These are phyloP conservation scores for Hartigia nigra DNA, from an alignment of 2,888 invertebrate species.

Conservation along the genomic window DNA sequence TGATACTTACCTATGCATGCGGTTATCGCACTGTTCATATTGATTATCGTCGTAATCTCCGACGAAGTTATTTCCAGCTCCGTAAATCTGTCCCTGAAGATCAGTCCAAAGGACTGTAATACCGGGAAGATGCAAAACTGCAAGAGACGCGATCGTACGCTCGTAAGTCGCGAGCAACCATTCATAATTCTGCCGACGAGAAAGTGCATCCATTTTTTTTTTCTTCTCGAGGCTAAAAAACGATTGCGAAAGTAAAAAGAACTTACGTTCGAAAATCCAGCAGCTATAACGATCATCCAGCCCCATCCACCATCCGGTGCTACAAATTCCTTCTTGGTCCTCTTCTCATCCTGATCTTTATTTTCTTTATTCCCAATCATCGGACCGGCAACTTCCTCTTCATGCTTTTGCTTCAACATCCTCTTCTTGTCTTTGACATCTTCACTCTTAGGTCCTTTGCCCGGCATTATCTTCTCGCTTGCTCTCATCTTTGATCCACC, in stretches of 20 bases:
- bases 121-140: slow-evolving; percentile 77
- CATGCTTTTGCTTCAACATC: not conserved
- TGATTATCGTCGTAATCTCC: slow-evolving; percentile 78
- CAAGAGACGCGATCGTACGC: slow-evolving; percentile 43
- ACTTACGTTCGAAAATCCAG: slow-evolving; percentile 80
- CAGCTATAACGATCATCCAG: slow-evolving; percentile 79
- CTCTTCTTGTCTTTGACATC: not conserved
- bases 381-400: not conserved
- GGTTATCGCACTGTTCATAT: slow-evolving; percentile 77
- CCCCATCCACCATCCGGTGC: slow-evolving; percentile 85
- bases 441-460: not conserved
- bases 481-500: not conserved
- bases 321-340: slow-evolving; percentile 66
- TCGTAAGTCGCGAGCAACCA: not conserved
- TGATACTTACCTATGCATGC: slow-evolving; percentile 74
- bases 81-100: slow-evolving; percentile 75
- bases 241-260: not conserved
- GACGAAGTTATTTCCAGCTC: slow-evolving; percentile 73
- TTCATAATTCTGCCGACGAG: not conserved
- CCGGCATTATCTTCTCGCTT: not conserved
- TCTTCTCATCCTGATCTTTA: not conserved
- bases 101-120: slow-evolving; percentile 78
- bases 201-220: not conserved
- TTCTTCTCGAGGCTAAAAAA: not conserved
- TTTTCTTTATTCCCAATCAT: not conserved